These are phyloP conservation scores for Drosophila saltans DNA, from an alignment of 1,140 invertebrate genomes.

Conservation along the genomic window DNA sequence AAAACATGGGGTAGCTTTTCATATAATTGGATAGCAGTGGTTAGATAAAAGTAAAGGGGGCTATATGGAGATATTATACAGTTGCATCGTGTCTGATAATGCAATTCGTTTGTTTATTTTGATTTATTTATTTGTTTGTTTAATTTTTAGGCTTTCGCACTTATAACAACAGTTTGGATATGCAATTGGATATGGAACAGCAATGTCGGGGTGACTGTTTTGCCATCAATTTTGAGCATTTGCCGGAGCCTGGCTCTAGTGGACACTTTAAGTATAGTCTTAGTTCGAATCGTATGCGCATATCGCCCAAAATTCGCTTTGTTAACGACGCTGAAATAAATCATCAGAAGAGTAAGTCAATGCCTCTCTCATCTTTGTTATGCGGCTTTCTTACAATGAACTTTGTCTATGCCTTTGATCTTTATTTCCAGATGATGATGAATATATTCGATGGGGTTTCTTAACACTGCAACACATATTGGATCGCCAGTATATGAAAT, in stretches of 20 bases:
- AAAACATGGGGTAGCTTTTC: not conserved
- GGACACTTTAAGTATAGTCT: constrained; percentile 53
- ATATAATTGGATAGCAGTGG: too few relatives aligned
- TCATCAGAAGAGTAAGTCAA: constrained; percentile 56
- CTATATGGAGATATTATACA: too few relatives aligned
- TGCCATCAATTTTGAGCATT: constrained; percentile 53
- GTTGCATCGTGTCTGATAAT: not conserved
- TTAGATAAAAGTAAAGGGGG: too few relatives aligned
- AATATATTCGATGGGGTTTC: constrained; percentile 69
- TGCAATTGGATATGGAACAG: constrained; percentile 70
- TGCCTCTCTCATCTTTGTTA: not conserved
- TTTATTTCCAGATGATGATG: constrained; percentile 64
- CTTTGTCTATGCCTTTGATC: constrained; percentile 11
- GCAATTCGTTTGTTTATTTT: not conserved
- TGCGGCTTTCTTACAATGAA: constrained; percentile 9
- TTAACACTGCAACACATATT: constrained; percentile 64
- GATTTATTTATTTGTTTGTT: not conserved
- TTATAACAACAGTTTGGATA: constrained; percentile 63
- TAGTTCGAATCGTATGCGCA: constrained; percentile 61
- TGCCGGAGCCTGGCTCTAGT: constrained; percentile 23
- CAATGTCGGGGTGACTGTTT: constrained; percentile 58
- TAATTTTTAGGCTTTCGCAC: constrained; percentile 37
- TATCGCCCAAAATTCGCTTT: constrained; percentile 67
- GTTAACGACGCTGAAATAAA: constrained; percentile 73
- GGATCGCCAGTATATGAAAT: constrained; percentile 65